phyloP scores from a whole-genome alignment of 2,888 invertebrate species.

The Acanthosepion pharaonis region DNA sequence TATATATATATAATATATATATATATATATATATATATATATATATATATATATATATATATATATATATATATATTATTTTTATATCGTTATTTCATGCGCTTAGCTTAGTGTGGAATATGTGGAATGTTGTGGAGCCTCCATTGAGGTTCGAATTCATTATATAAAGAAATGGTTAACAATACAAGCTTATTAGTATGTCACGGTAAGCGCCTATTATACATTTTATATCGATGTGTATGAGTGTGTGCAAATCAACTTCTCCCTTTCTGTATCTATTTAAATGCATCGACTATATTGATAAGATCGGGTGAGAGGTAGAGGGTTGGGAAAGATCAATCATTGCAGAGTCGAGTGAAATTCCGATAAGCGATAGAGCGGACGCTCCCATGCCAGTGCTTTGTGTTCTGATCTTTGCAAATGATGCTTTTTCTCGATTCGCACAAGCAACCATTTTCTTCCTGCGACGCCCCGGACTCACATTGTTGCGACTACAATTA shows the following conservation, averaged over 20 bases:
- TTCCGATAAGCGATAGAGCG: constrained; percentile 6
- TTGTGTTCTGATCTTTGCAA: background rate
- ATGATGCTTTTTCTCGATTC: background rate
- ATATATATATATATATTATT: too few relatives aligned
- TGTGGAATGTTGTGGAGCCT: too few relatives aligned
- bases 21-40: too few relatives aligned
- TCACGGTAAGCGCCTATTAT: too few relatives aligned
- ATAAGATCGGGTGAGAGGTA: background rate
- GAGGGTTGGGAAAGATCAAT: background rate
- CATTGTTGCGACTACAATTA: background rate
- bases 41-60: too few relatives aligned
- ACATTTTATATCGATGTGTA: background rate
- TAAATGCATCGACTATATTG: background rate
- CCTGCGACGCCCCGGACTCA: background rate
- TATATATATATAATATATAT: too few relatives aligned
- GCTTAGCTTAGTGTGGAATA: too few relatives aligned
- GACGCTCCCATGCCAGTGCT: background rate
- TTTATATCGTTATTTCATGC: too few relatives aligned
- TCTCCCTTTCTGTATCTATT: background rate
- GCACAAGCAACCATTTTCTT: background rate
- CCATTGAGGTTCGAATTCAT: too few relatives aligned
- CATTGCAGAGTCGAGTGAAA: constrained; percentile 15
- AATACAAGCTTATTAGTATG: too few relatives aligned
- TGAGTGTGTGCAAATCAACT: background rate
- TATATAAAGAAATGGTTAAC: too few relatives aligned